phyloP scores from a whole-genome alignment of 2,113 vertebrate species.

The Taurulus bubalis region DNA sequence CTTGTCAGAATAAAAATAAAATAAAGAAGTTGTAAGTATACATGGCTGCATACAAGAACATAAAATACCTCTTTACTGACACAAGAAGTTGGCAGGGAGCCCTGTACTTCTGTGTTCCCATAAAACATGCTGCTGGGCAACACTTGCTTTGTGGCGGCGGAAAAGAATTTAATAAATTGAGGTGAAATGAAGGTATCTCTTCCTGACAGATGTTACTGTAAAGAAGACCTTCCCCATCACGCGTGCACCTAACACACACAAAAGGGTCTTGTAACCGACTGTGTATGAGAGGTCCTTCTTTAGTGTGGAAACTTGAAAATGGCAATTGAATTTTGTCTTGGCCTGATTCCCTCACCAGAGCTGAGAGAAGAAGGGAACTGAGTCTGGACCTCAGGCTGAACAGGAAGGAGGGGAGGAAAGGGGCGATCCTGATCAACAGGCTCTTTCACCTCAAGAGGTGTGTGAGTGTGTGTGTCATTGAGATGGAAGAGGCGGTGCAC shows the following conservation, averaged over 20 bases:
- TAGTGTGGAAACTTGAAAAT: slow-evolving; percentile 41
- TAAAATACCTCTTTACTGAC: slow-evolving; percentile 39
- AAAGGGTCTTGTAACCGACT: slow-evolving; percentile 14
- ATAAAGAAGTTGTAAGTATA: neutral
- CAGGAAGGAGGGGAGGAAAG: slow-evolving; percentile 51
- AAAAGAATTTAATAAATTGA: slow-evolving; percentile 49
- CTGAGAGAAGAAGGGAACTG: slow-evolving; percentile 25
- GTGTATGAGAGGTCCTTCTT: slow-evolving; percentile 44
- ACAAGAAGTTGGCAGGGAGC: slow-evolving; percentile 37
- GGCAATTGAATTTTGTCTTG: slow-evolving; percentile 36
- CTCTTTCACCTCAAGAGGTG: slow-evolving; percentile 80
- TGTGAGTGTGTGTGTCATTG: slow-evolving; percentile 40
- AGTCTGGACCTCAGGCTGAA: slow-evolving; percentile 30
- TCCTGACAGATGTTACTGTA: neutral
- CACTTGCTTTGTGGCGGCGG: slow-evolving; percentile 40
- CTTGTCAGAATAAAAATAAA: neutral
- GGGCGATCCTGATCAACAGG: slow-evolving; percentile 74
- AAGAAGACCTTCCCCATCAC: slow-evolving; percentile 11
- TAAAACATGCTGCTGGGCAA: slow-evolving; percentile 65
- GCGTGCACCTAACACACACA: slow-evolving; percentile 2
- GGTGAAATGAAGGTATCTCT: slow-evolving; percentile 26
- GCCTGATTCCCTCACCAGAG: slow-evolving; percentile 48
- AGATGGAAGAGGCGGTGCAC: slow-evolving; percentile 56
- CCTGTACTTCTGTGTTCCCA: slow-evolving; percentile 38
- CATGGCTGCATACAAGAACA: neutral